These are phyloP conservation scores for Tenthredo notha DNA, from an alignment of 2,888 invertebrate genomes.

Conservation along the genomic window DNA sequence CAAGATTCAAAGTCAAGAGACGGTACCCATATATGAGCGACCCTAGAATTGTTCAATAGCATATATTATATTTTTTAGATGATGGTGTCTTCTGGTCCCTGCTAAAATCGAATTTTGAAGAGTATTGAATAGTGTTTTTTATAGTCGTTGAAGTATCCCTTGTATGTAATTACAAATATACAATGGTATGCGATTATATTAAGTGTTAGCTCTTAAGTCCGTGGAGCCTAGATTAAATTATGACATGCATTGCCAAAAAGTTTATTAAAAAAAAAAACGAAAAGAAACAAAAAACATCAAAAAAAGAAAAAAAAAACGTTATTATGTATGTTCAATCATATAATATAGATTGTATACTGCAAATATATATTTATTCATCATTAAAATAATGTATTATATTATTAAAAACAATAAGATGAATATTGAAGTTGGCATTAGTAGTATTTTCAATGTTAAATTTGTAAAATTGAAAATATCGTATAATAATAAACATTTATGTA, in stretches of 20 bases:
- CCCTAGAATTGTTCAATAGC: neutral
- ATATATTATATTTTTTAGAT: constrained; percentile 12
- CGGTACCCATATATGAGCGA: neutral
- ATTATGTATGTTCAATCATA: constrained; percentile 43
- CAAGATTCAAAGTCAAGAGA: neutral
- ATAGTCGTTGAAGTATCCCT: constrained; percentile 24
- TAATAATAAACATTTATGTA: constrained; percentile 68
- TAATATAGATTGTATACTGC: constrained; percentile 41
- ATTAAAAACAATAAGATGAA: constrained; percentile 60
- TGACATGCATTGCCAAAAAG: constrained; percentile 13
- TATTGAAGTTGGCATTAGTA: constrained; percentile 63
- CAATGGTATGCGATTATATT: constrained; percentile 26
- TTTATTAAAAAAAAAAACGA: neutral
- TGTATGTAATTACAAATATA: constrained; percentile 7
- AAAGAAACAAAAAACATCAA: neutral
- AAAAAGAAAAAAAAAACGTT: neutral
- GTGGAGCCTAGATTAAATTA: constrained; percentile 23
- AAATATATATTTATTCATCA: constrained; percentile 48
- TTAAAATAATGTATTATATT: constrained; percentile 36
- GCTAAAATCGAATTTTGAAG: neutral
- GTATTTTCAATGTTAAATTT: constrained; percentile 67
- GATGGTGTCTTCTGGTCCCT: neutral
- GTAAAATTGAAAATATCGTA: constrained; percentile 63
- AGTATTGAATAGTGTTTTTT: constrained; percentile 24
- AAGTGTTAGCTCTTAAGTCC: constrained; percentile 32